phyloP scores from a whole-genome alignment of 2,797 vertebrate species.

The Cuculus canorus region DNA sequence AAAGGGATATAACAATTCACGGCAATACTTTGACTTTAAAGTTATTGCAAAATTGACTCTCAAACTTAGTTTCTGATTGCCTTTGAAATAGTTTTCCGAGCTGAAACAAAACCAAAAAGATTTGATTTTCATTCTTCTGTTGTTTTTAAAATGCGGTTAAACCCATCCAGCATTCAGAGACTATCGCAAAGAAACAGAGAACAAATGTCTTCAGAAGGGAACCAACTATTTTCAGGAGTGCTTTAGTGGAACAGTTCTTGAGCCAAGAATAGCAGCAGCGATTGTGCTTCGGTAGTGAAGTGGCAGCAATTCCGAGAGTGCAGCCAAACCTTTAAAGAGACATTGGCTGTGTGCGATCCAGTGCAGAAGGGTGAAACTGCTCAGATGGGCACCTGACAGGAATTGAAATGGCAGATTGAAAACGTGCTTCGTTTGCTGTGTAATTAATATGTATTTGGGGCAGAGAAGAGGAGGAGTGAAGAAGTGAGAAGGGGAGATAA shows the following conservation, averaged over 20 bases:
- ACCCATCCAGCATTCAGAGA: neutral
- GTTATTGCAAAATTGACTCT: neutral
- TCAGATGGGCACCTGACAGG: neutral
- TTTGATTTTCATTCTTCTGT: neutral
- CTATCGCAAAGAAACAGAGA: neutral
- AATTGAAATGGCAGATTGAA: neutral
- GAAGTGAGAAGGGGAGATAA: neutral
- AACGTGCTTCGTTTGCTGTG: neutral
- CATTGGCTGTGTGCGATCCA: neutral
- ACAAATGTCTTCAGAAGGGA: neutral
- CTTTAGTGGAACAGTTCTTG: neutral
- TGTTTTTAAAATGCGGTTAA: neutral
- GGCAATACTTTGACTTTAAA: neutral
- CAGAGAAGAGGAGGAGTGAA: neutral
- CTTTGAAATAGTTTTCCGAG: neutral
- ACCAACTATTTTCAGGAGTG: neutral
- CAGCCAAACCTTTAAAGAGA: neutral
- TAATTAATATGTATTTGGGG: slow-evolving; percentile 44
- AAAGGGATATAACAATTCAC: neutral
- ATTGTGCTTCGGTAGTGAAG: neutral
- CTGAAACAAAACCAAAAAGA: neutral
- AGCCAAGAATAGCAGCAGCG: slow-evolving; percentile 36
- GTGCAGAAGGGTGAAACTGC: neutral
- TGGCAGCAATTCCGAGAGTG: neutral
- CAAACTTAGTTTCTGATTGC: neutral